These are phyloP conservation scores for Adoxophyes honmai DNA, from an alignment of 1,140 invertebrate species.

Conservation along the genomic window DNA sequence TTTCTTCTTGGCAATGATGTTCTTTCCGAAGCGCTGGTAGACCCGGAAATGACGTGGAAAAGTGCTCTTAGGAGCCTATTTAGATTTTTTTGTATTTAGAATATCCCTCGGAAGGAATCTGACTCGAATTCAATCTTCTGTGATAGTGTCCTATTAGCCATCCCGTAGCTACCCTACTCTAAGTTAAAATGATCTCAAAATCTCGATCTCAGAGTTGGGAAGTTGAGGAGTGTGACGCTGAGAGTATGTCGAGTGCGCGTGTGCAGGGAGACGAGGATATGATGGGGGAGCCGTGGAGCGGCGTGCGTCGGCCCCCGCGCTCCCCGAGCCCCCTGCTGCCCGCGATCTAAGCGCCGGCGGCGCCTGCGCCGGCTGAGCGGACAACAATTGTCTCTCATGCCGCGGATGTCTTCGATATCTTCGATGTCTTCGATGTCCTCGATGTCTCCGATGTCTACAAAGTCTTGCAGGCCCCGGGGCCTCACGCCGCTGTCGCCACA, in stretches of 20 bases:
- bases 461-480: neutral
- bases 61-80: too few relatives aligned
- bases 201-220: slow-evolving; percentile 75
- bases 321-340: slow-evolving; percentile 66
- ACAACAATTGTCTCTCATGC: too few relatives aligned
- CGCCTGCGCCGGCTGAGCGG: neutral
- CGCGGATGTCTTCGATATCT: too few relatives aligned
- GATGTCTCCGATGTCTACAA: neutral
- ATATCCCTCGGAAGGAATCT: slow-evolving; percentile 19
- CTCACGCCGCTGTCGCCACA: slow-evolving; percentile 19
- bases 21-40: too few relatives aligned
- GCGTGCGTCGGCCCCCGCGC: slow-evolving; percentile 51
- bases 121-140: slow-evolving; percentile 24
- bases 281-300: slow-evolving; percentile 65
- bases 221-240: slow-evolving; percentile 71
- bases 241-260: slow-evolving; percentile 76
- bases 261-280: slow-evolving; percentile 76
- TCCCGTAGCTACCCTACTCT: slow-evolving; percentile 34
- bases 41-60: too few relatives aligned
- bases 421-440: too few relatives aligned
- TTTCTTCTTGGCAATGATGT: too few relatives aligned
- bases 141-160: slow-evolving; percentile 24
- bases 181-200: slow-evolving; percentile 60
- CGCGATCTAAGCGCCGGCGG: slow-evolving; percentile 38
- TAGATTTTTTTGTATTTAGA: neutral